Conservation (phyloP, 2,113 vertebrate species). For the Corythoichthys haematopterus region DNA sequence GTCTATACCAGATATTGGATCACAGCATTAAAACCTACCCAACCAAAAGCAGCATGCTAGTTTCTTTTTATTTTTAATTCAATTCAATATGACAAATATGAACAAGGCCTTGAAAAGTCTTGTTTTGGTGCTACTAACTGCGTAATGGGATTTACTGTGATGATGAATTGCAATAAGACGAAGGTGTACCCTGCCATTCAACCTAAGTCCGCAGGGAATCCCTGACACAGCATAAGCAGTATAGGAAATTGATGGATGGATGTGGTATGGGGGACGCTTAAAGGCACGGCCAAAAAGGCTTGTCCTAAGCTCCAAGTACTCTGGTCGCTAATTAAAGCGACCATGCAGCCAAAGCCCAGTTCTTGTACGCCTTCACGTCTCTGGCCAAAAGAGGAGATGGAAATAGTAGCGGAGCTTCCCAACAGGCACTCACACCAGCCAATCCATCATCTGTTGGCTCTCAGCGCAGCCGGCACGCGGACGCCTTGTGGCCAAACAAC, state of each 20-base stretch:
- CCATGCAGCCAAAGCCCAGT: slow-evolving; percentile 56
- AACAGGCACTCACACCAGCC: slow-evolving; percentile 62
- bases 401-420: slow-evolving; percentile 69
- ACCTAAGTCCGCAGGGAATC: not conserved
- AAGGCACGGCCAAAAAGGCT: slow-evolving; percentile 48
- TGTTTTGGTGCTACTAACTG: not conserved
- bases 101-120: not conserved
- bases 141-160: not conserved
- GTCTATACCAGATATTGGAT: not conserved
- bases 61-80: not conserved
- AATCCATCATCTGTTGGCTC: slow-evolving; percentile 68
- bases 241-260: slow-evolving; percentile 5
- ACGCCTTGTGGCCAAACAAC: slow-evolving; percentile 71
- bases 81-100: not conserved
- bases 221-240: slow-evolving; percentile 2
- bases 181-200: not conserved
- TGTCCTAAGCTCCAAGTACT: slow-evolving; percentile 54
- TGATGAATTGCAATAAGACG: not conserved
- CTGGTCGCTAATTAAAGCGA: slow-evolving; percentile 66
- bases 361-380: slow-evolving; percentile 61
- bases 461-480: slow-evolving; percentile 62
- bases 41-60: not conserved
- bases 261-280: slow-evolving; percentile 40
- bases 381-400: slow-evolving; percentile 57
- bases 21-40: not conserved